phyloP scores from a whole-genome alignment of 1,140 invertebrate species.

The Ericerus pela region DNA sequence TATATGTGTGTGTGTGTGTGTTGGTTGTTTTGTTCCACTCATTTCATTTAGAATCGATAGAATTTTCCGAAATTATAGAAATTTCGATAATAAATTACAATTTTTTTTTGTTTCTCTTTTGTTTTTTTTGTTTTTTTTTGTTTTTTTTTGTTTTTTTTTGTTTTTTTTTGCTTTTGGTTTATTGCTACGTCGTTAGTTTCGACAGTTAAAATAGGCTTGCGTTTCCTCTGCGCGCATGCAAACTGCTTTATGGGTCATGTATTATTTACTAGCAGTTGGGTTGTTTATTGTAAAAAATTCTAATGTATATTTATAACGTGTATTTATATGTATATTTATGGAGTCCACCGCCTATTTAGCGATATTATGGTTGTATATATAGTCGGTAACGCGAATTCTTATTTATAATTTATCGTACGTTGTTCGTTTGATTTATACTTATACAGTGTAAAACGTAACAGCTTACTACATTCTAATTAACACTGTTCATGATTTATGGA shows the following conservation, averaged over 20 bases:
- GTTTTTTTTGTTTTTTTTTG: too few relatives aligned
- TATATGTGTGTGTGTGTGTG: too few relatives aligned
- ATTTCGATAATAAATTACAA: constrained; percentile 10
- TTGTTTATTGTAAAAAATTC: constrained; percentile 10
- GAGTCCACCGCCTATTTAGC: constrained; percentile 10
- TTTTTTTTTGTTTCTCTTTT: too few relatives aligned
- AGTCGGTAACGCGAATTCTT: constrained; percentile 11
- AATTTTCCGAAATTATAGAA: constrained; percentile 7
- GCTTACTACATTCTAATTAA: constrained; percentile 12
- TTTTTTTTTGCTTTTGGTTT: too few relatives aligned
- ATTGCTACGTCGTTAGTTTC: constrained; percentile 12
- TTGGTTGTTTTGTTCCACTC: too few relatives aligned
- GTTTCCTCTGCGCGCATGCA: constrained; percentile 7
- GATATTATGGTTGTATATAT: too few relatives aligned
- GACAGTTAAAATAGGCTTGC: constrained; percentile 11
- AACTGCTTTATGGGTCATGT: constrained; percentile 10
- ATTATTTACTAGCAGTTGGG: constrained; percentile 11
- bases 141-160: too few relatives aligned
- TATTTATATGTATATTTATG: constrained; percentile 12
- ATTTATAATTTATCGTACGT: constrained; percentile 9
- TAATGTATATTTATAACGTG: constrained; percentile 12
- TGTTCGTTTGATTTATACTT: constrained; percentile 7
- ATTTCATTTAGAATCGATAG: constrained; percentile 2
- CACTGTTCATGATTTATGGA: constrained; percentile 6
- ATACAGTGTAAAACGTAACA: constrained; percentile 11